Evolutionary conservation across 2,113 vertebrate species (phyloP), one percentile per base, ranked within the genome.

Genomic region (Odontesthes bonariensis): DNA sequence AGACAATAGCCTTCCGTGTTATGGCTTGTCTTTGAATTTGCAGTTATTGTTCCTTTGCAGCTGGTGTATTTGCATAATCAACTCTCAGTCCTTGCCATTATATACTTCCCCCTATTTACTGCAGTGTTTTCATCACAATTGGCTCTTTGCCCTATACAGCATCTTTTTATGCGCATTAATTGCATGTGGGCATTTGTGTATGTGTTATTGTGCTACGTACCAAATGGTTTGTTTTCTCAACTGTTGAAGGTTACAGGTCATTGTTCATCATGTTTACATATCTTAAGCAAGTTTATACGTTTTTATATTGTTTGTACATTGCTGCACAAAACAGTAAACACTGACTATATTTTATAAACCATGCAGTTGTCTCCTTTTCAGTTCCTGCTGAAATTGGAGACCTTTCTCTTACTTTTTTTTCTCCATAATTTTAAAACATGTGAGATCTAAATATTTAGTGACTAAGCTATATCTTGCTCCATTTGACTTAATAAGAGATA

Each of bases 1-100:
- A 79, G 76, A 91, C 90, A 92, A 90, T 89, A 86, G 88, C 71
- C 58, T 49, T 62, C 77, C 59, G 35, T 91, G 83, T 87, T 91
- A 76, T 76, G 75, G 83, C 75, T 87, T 91, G 88, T 88, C 91
- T 92, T 89, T 89, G 88, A 87, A 87, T 91, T 87, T 86, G 33
- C 79, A 69, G 81, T 88, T 91, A 89, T 92, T 92, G 86, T 91
- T 87, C 73, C 69, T 87, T 88, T 86, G 87, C 90, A 89, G 87
- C 90, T 89, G 92, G 81, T 87, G 65, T 80, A 89, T 92, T 93
- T 92, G 88, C 92, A 93, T 93, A 91, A 91, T 91, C 82, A 89
- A 86, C 84, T 88, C 86, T 75, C 73, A 73, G 88, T 79, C 82
- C 80, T 74, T 66, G 68, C 84, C 44, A 89, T 91, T 91, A 87